Conservation (phyloP, 2,113 vertebrate species). For the Entelurus aequoreus region DNA sequence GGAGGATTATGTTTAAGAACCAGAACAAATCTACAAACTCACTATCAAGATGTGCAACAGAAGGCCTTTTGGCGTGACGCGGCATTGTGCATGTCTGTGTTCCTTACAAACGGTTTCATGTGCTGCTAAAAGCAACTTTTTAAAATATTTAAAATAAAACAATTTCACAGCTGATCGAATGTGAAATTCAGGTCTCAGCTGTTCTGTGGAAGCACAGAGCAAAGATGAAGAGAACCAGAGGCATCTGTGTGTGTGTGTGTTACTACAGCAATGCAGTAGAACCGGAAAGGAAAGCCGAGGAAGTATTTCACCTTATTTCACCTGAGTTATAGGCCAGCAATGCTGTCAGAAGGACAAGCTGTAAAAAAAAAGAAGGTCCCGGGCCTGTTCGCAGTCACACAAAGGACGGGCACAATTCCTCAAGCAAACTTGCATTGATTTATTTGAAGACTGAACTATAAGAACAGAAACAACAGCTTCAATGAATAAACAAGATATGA, state of each 20-base stretch:
- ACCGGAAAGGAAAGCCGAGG: slow-evolving; percentile 13
- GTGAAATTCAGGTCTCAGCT: slow-evolving; percentile 25
- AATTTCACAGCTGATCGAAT: slow-evolving; percentile 21
- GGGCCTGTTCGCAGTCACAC: slow-evolving; percentile 40
- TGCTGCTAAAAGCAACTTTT: neutral
- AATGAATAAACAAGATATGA: neutral
- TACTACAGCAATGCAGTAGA: slow-evolving; percentile 11
- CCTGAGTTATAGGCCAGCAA: slow-evolving; percentile 29
- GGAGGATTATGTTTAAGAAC: slow-evolving; percentile 1
- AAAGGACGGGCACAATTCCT: slow-evolving; percentile 32
- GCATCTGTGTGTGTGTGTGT: slow-evolving; percentile 30
- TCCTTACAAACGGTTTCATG: neutral
- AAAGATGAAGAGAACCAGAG: slow-evolving; percentile 49
- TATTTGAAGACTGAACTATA: slow-evolving; percentile 9
- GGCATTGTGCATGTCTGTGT: neutral
- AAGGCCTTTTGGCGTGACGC: neutral
- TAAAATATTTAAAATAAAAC: slow-evolving; percentile 11
- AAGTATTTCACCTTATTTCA: slow-evolving; percentile 9
- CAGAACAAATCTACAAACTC: neutral
- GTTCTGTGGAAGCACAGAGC: slow-evolving; percentile 19
- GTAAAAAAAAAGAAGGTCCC: slow-evolving; percentile 27
- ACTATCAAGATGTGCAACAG: neutral
- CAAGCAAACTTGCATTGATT: slow-evolving; percentile 31
- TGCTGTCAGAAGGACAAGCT: slow-evolving; percentile 28
- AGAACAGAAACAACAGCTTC: too few relatives aligned